Evolutionary conservation across 2,888 invertebrate genomes (phyloP).

Genomic region (Rotaria macrura): DNA sequence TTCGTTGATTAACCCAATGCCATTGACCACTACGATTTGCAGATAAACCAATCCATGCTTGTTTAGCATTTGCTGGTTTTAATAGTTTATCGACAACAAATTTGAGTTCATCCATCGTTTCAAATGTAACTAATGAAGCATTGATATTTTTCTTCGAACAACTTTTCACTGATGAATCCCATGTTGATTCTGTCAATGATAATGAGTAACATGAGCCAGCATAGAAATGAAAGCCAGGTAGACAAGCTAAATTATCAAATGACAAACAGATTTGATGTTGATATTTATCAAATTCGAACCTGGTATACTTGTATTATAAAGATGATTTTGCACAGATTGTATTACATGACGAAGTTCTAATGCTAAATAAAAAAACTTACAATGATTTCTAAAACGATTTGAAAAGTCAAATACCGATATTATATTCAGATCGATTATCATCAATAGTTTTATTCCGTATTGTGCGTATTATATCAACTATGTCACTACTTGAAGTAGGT

Average conservation of each 20-base stretch:
- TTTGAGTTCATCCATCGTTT: not conserved
- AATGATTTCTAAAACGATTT: not conserved
- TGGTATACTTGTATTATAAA: not conserved
- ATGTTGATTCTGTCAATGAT: not conserved
- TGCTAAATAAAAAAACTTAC: not conserved
- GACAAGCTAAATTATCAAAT: not conserved
- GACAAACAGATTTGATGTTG: not conserved
- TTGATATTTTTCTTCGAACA: not conserved
- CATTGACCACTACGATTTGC: not conserved
- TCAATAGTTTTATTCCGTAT: not conserved
- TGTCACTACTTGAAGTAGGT: not conserved
- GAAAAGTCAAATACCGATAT: not conserved
- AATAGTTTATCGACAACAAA: not conserved
- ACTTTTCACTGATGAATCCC: not conserved
- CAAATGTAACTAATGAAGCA: not conserved
- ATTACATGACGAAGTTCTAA: not conserved
- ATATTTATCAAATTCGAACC: not conserved
- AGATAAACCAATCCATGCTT: not conserved
- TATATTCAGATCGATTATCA: not conserved
- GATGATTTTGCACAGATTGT: not conserved
- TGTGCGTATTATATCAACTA: not conserved
- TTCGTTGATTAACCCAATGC: not conserved
- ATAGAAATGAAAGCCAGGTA: not conserved
- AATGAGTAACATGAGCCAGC: not conserved
- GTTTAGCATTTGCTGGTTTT: not conserved